Percentiles rank a stretch among this genome's conserved stretches.
phyloP scores from a whole-genome alignment of 2,797 vertebrate genomes.

The Sebastes itinus region DNA sequence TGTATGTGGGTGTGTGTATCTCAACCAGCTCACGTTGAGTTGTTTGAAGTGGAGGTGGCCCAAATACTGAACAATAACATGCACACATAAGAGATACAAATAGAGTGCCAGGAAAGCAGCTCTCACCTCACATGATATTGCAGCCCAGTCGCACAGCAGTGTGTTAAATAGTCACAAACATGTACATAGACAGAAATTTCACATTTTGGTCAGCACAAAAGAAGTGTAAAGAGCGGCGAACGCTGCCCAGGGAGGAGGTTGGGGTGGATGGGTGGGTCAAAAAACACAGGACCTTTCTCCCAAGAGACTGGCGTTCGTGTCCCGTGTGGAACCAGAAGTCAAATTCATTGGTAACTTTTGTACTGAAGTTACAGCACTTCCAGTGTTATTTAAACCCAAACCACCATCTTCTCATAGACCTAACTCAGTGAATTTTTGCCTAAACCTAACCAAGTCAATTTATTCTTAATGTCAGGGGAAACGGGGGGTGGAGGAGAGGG shows the following conservation, averaged over 20 bases:
- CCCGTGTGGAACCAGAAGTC: neutral
- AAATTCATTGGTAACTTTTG: neutral
- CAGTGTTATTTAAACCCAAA: neutral
- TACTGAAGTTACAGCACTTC: neutral
- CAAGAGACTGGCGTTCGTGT: neutral
- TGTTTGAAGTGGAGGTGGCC: constrained; percentile 3
- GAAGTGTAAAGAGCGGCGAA: neutral
- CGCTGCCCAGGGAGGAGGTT: neutral
- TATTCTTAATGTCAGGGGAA: no score
- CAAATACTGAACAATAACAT: constrained; percentile 16
- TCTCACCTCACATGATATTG: neutral
- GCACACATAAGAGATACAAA: neutral
- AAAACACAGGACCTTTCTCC: neutral
- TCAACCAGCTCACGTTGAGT: neutral
- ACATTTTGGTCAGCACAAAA: neutral
- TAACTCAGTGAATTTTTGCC: no score
- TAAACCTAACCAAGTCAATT: no score
- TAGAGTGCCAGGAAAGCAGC: neutral
- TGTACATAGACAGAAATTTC: neutral
- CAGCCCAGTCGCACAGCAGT: neutral
- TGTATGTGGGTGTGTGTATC: neutral
- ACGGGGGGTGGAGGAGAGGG: accelerated
- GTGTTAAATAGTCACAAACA: neutral
- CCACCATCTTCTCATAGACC: neutral
- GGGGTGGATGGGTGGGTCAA: neutral